Evolutionary conservation across 2,113 vertebrate genomes (phyloP).

Genomic region (Rhizomys pruinosus): DNA sequence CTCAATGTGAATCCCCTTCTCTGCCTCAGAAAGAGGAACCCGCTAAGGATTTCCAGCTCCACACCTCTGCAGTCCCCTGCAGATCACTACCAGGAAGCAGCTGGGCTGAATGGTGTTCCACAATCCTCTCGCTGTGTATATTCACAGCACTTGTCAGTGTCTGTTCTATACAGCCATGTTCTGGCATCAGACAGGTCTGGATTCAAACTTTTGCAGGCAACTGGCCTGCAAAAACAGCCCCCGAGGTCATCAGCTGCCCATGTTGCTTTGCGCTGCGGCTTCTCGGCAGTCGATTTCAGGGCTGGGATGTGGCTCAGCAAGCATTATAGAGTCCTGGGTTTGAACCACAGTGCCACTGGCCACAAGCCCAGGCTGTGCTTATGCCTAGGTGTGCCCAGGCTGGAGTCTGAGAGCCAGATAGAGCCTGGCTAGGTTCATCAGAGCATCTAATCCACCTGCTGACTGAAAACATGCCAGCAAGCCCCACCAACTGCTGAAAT

Average conservation of each 20-base stretch:
- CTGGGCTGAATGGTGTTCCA: background rate
- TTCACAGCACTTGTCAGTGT: background rate
- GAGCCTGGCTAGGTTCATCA: background rate
- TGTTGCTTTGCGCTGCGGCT: background rate
- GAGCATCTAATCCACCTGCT: background rate
- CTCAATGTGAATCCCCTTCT: background rate
- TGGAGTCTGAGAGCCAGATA: background rate
- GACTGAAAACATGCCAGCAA: background rate
- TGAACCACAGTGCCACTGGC: background rate
- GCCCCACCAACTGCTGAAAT: rapidly evolving
- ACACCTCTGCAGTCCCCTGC: background rate
- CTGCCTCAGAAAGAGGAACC: background rate
- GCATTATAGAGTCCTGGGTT: background rate
- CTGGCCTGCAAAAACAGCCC: background rate
- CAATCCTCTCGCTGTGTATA: background rate
- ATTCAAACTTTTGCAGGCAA: background rate
- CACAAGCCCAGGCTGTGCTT: background rate
- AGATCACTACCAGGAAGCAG: too few relatives aligned
- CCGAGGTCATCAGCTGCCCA: background rate
- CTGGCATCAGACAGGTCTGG: background rate
- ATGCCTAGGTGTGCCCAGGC: background rate
- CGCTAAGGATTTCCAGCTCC: background rate
- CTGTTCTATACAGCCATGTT: background rate
- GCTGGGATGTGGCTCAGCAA: background rate
- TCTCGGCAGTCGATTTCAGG: background rate